Conservation (phyloP, 1,140 invertebrate species). For the Temnothorax longispinosus region DNA sequence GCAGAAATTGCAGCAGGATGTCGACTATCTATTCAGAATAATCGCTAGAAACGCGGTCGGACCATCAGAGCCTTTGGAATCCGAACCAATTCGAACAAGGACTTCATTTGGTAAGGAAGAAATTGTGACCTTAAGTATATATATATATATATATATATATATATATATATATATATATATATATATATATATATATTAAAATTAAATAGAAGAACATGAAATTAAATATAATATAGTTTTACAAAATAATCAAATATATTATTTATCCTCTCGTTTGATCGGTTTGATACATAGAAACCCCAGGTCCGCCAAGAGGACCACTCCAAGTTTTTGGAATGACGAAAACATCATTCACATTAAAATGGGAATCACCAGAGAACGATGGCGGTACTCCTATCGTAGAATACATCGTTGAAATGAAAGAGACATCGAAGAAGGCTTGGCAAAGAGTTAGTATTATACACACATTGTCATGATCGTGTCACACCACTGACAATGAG, state of each 20-base stretch:
- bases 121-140: conserved; percentile 5
- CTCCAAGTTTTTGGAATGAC: conserved; percentile 93
- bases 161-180: background rate
- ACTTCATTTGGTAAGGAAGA: conserved; percentile 86
- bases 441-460: conserved; percentile 88
- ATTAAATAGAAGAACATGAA: background rate
- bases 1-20: conserved; percentile 91
- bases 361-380: conserved; percentile 92
- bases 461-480: background rate
- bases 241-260: background rate
- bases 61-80: conserved; percentile 91
- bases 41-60: conserved; percentile 94
- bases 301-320: conserved; percentile 92
- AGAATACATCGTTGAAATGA: conserved; percentile 94
- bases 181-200: background rate
- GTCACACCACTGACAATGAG: background rate
- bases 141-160: no score
- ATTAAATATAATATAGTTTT: background rate
- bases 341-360: conserved; percentile 92
- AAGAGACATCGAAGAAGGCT: conserved; percentile 90
- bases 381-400: conserved; percentile 95
- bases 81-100: conserved; percentile 89
- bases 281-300: conserved; percentile 78
- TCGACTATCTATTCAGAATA: conserved; percentile 94
- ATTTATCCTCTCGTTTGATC: background rate